phyloP scores from a whole-genome alignment of 2,113 vertebrate genomes.

The Lampris megalopsis region DNA sequence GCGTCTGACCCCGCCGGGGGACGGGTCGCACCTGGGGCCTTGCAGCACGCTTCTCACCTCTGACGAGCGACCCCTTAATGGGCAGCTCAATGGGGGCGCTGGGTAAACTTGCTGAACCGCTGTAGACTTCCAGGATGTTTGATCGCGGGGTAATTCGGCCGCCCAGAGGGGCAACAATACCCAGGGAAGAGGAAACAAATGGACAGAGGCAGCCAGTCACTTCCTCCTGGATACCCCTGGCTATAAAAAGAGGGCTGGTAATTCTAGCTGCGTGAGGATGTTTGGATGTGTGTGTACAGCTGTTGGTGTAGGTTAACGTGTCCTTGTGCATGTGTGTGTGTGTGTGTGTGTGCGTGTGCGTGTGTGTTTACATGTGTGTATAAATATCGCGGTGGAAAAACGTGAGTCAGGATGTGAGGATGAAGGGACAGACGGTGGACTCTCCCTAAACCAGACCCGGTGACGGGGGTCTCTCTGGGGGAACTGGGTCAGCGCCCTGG shows the following conservation, averaged over 20 bases:
- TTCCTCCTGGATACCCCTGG: conserved; percentile 45
- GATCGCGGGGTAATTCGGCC: not conserved
- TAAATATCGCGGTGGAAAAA: conserved; percentile 41
- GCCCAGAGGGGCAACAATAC: conserved; percentile 8
- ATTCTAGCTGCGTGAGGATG: conserved; percentile 17
- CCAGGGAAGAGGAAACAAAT: conserved; percentile 33
- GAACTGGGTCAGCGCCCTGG: conserved; percentile 24
- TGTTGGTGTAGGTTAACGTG: conserved; percentile 24
- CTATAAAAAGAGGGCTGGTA: conserved; percentile 55
- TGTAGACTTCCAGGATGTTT: conserved; percentile 43
- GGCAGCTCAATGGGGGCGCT: not conserved
- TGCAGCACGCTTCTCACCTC: too few species aligned
- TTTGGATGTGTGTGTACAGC: conserved; percentile 33
- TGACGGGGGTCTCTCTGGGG: conserved; percentile 8
- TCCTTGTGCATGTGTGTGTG: conserved; percentile 2
- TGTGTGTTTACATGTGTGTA: not conserved
- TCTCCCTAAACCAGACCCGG: not conserved
- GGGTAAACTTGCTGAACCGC: not conserved
- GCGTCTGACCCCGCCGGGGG: too few species aligned
- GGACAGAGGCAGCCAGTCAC: not conserved
- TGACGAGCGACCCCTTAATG: not conserved
- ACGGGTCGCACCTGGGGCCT: too few species aligned
- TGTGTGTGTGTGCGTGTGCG: not conserved
- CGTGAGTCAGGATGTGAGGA: conserved; percentile 33
- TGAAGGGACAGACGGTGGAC: conserved; percentile 31